These are phyloP conservation scores for Platycheirus rosarum DNA, from an alignment of 2,888 invertebrate species.

Conservation along the genomic window DNA sequence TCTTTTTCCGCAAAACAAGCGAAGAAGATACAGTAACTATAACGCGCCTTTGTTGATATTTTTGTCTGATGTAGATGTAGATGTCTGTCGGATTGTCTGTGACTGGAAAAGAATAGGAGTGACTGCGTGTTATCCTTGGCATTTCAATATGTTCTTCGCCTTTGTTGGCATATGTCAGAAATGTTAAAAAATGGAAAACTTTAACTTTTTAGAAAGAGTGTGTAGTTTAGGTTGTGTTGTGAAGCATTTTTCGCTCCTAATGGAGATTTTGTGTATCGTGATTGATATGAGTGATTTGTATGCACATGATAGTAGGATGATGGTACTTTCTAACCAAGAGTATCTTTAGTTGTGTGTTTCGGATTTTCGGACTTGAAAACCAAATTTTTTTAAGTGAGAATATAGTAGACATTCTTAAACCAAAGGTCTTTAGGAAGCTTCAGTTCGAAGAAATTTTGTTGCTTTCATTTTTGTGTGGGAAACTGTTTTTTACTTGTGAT, in stretches of 20 bases:
- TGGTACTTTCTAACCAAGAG: too few relatives aligned
- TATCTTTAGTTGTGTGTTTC: too few relatives aligned
- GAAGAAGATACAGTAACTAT: constrained; percentile 33
- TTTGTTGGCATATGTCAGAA: constrained; percentile 69
- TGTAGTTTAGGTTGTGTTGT: constrained; percentile 19
- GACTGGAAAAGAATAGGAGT: constrained; percentile 33
- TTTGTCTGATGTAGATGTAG: constrained; percentile 52
- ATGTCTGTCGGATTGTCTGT: constrained; percentile 60
- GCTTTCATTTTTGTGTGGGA: too few relatives aligned
- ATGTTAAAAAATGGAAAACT: constrained; percentile 39
- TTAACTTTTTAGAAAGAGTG: too few relatives aligned
- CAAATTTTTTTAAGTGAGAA: too few relatives aligned
- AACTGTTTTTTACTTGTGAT: too few relatives aligned
- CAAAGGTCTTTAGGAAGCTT: too few relatives aligned
- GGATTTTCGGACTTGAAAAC: too few relatives aligned
- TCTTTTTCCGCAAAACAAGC: constrained; percentile 43
- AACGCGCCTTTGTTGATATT: constrained; percentile 31
- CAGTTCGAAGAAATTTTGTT: too few relatives aligned
- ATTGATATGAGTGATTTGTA: constrained; percentile 23
- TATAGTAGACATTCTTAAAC: too few relatives aligned
- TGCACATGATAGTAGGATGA: background rate
- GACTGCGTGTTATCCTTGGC: constrained; percentile 63
- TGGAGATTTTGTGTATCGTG: constrained; percentile 35
- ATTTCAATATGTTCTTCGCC: constrained; percentile 69
- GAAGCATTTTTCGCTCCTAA: constrained; percentile 17